These are phyloP conservation scores for Lycocerus yunnanus DNA, from an alignment of 2,888 invertebrate genomes.

Conservation along the genomic window DNA sequence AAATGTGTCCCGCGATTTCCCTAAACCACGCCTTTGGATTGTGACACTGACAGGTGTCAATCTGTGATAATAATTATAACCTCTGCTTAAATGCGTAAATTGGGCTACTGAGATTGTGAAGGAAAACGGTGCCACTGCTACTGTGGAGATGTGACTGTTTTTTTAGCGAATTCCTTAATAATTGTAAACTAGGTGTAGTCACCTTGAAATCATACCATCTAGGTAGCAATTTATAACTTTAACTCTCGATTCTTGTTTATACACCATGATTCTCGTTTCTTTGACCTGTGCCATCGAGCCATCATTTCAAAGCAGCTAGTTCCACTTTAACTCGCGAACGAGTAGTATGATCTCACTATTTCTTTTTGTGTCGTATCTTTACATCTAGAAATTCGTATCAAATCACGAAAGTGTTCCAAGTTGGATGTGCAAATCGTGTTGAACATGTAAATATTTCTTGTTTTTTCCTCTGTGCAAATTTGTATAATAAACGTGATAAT, in stretches of 20 bases:
- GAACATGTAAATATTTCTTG: background rate
- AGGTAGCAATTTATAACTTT: background rate
- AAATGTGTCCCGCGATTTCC: background rate
- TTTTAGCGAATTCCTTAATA: background rate
- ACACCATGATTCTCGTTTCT: constrained; percentile 2
- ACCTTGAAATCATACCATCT: background rate
- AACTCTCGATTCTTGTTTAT: constrained; percentile 5
- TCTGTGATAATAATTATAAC: background rate
- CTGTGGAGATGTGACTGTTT: background rate
- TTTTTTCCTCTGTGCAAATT: background rate
- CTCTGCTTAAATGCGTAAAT: background rate
- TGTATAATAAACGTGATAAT: background rate
- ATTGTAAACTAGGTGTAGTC: background rate
- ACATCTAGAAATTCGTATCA: background rate
- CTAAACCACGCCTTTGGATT: background rate
- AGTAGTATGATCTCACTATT: background rate
- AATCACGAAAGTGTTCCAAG: background rate
- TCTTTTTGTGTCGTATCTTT: background rate
- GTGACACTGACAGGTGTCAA: background rate
- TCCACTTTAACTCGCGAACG: background rate
- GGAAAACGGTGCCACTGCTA: background rate
- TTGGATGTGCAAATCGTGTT: background rate
- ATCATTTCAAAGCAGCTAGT: background rate
- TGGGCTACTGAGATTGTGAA: background rate
- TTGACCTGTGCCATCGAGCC: background rate